A percentile compares a stretch with the other conserved stretches of the same genome.
These are phyloP conservation scores for Temnothorax ravouxi DNA, from an alignment of 2,888 invertebrate species.

Conservation along the genomic window DNA sequence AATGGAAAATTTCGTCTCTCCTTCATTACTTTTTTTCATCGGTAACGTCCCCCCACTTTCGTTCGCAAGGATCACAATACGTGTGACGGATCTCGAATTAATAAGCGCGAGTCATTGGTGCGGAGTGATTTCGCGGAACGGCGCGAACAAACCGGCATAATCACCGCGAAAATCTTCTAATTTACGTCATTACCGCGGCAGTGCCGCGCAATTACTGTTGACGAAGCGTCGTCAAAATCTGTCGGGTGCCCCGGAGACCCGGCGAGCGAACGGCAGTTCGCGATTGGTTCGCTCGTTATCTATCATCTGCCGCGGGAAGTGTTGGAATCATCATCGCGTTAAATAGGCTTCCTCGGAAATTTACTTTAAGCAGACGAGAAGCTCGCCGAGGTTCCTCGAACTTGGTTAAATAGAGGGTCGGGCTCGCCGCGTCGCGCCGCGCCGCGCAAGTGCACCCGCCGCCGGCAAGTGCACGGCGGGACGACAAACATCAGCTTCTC, in stretches of 20 bases:
- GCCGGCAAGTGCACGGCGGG: not conserved
- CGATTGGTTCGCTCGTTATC: conserved; percentile 66
- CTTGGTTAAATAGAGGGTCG: conserved; percentile 36
- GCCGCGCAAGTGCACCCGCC: not conserved
- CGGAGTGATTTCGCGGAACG: conserved; percentile 17
- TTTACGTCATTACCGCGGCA: conserved; percentile 29
- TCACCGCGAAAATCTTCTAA: conserved; percentile 21
- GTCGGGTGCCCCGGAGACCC: conserved; percentile 44
- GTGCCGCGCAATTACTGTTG: not conserved
- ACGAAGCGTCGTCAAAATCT: conserved; percentile 40
- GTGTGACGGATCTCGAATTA: not conserved
- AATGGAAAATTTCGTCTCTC: not conserved
- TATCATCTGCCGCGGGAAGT: conserved; percentile 66
- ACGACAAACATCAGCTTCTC: not conserved
- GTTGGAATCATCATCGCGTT: conserved; percentile 60
- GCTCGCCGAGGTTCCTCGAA: conserved; percentile 34
- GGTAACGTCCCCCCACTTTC: not conserved
- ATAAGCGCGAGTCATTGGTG: conserved; percentile 3
- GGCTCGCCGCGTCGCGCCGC: not conserved
- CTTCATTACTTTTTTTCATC: not conserved
- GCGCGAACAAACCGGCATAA: not conserved
- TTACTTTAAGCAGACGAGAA: conserved; percentile 27
- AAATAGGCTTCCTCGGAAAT: conserved; percentile 70
- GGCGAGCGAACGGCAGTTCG: conserved; percentile 33
- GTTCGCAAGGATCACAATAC: not conserved